phyloP scores from a whole-genome alignment of 2,113 vertebrate species.

The Rattus rattus region DNA sequence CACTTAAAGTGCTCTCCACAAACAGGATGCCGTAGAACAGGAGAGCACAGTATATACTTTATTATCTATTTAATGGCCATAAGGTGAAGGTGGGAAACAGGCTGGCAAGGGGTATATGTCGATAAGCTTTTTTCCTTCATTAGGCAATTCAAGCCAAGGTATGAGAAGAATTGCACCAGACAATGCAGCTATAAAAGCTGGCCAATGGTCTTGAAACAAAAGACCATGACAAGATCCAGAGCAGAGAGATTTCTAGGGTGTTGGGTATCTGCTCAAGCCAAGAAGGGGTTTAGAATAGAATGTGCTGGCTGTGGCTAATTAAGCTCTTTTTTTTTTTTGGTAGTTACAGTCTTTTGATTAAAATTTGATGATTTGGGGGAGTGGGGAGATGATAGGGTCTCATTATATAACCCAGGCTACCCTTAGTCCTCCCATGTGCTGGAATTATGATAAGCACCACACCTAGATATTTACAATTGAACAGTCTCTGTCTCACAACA shows the following conservation, averaged over 20 bases:
- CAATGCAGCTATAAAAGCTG: neutral
- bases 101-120: neutral
- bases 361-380: neutral
- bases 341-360: neutral
- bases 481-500: neutral
- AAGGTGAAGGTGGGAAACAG: neutral
- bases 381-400: neutral
- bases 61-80: conserved; percentile 8
- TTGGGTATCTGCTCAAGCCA: neutral
- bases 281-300: neutral
- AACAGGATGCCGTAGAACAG: neutral
- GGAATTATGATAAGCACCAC: neutral
- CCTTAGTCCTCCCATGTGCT: neutral
- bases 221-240: neutral
- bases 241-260: neutral
- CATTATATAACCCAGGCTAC: neutral
- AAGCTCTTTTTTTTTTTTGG: neutral
- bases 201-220: neutral
- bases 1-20: conserved; percentile 35
- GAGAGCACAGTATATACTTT: conserved; percentile 11
- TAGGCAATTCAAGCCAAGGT: neutral
- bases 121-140: neutral
- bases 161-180: neutral
- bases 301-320: neutral
- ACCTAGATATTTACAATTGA: neutral